A percentile compares a stretch with the other conserved stretches of the same genome.
Evolutionary conservation across 1,140 invertebrate genomes (phyloP).

Genomic region (Lanistes nyassanus): DNA sequence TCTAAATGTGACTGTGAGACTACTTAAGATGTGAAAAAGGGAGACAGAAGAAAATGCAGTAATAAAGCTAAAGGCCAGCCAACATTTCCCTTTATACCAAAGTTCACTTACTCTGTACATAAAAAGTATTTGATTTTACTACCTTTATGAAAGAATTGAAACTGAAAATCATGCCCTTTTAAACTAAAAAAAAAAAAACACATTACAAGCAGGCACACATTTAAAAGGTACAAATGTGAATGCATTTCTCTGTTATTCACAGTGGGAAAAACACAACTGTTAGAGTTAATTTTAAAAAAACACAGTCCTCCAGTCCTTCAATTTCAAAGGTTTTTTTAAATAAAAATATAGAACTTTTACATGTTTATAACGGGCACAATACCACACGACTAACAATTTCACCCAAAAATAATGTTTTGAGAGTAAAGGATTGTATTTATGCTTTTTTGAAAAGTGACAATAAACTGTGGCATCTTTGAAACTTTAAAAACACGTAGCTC

Average conservation of each 20-base stretch:
- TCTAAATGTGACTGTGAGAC: too few relatives aligned
- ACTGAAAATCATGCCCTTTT: neutral
- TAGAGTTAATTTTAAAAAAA: too few relatives aligned
- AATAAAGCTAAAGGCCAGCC: neutral
- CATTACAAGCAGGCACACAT: too few relatives aligned
- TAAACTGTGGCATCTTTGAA: too few relatives aligned
- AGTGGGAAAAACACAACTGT: too few relatives aligned
- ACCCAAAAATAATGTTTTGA: neutral
- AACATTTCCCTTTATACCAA: neutral
- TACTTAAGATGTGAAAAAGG: too few relatives aligned
- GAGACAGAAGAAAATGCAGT: neutral
- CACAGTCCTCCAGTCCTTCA: too few relatives aligned
- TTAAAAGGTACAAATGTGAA: too few relatives aligned
- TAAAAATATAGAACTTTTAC: neutral
- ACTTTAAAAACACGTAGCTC: too few relatives aligned
- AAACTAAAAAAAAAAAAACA: neutral
- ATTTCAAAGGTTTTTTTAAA: neutral
- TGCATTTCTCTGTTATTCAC: too few relatives aligned
- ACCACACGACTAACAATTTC: neutral
- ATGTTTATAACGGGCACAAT: neutral
- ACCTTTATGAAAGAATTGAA: neutral
- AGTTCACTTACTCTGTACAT: constrained; percentile 1
- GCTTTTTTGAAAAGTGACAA: too few relatives aligned
- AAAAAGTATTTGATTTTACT: neutral
- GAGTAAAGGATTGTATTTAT: neutral